These are phyloP conservation scores for Parus major DNA, from an alignment of 2,113 vertebrate genomes.

Conservation along the genomic window DNA sequence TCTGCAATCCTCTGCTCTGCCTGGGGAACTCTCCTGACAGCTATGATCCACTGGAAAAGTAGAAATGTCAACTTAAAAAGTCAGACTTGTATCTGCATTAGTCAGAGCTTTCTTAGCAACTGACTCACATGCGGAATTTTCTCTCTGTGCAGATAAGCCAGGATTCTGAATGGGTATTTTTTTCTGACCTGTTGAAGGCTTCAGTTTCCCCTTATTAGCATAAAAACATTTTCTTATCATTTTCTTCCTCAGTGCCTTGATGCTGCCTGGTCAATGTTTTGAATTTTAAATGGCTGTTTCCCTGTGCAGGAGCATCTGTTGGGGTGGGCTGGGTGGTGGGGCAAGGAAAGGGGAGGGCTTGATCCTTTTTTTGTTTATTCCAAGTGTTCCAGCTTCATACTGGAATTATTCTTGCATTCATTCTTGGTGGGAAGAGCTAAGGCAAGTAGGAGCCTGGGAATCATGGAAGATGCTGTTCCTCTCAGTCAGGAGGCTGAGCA, in stretches of 20 bases:
- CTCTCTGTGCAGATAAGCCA: not conserved
- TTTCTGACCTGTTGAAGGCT: not conserved
- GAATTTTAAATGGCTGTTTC: not conserved
- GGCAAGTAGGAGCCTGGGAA: not conserved
- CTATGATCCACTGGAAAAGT: constrained; percentile 40
- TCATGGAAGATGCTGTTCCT: not conserved
- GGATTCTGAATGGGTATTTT: not conserved
- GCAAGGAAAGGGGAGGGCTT: not conserved
- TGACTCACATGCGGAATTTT: not conserved
- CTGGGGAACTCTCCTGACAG: constrained; percentile 40
- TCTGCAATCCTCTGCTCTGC: constrained; percentile 1
- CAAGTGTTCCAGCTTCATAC: not conserved
- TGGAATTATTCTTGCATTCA: not conserved
- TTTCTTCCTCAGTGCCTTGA: not conserved
- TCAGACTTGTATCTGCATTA: constrained; percentile 42
- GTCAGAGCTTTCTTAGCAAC: constrained; percentile 46
- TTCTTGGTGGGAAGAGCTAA: not conserved
- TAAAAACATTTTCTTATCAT: not conserved
- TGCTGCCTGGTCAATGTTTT: not conserved
- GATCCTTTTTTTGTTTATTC: not conserved
- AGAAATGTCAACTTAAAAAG: constrained; percentile 57
- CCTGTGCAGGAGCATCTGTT: not conserved
- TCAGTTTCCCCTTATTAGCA: constrained; percentile 4
- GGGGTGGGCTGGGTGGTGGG: rapidly evolving
- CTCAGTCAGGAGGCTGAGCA: not conserved